These are phyloP conservation scores for Coelinius sp. DNA, from an alignment of 2,888 invertebrate genomes.

Conservation along the genomic window DNA sequence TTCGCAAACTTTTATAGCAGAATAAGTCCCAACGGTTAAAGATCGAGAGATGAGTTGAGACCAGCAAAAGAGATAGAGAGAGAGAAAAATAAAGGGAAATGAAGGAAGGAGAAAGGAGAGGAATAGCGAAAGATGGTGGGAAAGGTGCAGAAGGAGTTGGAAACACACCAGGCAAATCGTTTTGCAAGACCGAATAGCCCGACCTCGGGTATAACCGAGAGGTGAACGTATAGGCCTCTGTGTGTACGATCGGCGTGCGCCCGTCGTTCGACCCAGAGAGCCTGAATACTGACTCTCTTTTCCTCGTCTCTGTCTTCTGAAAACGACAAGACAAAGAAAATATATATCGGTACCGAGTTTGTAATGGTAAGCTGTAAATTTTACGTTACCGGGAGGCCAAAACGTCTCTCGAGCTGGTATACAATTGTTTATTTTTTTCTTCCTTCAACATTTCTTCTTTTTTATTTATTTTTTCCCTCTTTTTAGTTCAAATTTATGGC, in stretches of 20 bases:
- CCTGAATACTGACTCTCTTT: slow-evolving; percentile 24
- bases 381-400: slow-evolving; percentile 37
- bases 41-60: slow-evolving; percentile 14
- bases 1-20: slow-evolving; percentile 7
- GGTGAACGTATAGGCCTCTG: slow-evolving; percentile 43
- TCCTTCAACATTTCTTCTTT: background rate
- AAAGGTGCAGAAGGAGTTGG: slow-evolving; percentile 37
- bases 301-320: slow-evolving; percentile 39
- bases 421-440: slow-evolving; percentile 24
- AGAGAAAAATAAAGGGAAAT: slow-evolving; percentile 21
- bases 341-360: slow-evolving; percentile 43
- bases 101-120: slow-evolving; percentile 8
- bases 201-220: slow-evolving; percentile 45
- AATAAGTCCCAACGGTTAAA: background rate
- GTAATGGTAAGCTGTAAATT: slow-evolving; percentile 66
- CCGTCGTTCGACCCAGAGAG: slow-evolving; percentile 19
- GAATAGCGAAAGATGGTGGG: slow-evolving; percentile 37
- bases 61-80: slow-evolving; percentile 18
- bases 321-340: slow-evolving; percentile 67
- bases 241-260: slow-evolving; percentile 31
- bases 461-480: background rate
- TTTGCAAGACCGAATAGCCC: slow-evolving; percentile 54
- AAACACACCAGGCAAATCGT: slow-evolving; percentile 55
- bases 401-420: slow-evolving; percentile 32
- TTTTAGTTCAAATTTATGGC: slow-evolving; percentile 21